Conservation (phyloP, 2,888 invertebrate genomes). For the Unio pictorum region DNA sequence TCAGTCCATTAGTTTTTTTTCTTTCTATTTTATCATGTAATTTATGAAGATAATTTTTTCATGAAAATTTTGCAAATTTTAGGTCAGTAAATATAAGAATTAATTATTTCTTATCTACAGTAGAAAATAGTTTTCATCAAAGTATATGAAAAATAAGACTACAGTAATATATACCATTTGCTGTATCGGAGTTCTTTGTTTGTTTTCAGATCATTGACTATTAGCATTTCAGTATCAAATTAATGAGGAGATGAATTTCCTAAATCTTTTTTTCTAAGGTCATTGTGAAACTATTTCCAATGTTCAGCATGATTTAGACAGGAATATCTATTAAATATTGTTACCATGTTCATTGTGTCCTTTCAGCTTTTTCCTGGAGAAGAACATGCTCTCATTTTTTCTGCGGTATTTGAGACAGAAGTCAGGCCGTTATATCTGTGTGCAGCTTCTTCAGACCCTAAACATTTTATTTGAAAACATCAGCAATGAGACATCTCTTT, state of each 20-base stretch:
- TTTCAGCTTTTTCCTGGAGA: constrained; percentile 97
- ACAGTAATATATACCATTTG: too few relatives aligned
- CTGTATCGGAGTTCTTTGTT: too few relatives aligned
- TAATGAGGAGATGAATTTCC: neutral
- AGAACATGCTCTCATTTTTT: constrained; percentile 99
- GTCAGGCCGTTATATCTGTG: constrained; percentile 97
- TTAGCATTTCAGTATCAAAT: neutral
- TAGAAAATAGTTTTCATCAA: too few relatives aligned
- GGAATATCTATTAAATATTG: neutral
- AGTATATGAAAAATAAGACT: too few relatives aligned
- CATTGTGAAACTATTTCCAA: neutral
- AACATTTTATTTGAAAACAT: constrained; percentile 99
- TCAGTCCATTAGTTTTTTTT: too few relatives aligned
- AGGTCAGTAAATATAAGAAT: too few relatives aligned
- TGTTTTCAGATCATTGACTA: neutral
- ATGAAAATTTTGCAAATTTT: too few relatives aligned
- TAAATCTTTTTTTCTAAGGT: neutral
- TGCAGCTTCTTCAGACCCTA: constrained; percentile 96
- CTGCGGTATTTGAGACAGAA: constrained; percentile 97
- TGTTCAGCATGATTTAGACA: constrained; percentile 1
- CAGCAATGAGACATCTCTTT: constrained; percentile 97
- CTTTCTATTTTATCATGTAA: too few relatives aligned
- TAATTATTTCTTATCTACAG: too few relatives aligned
- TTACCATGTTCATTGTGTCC: constrained; percentile 20
- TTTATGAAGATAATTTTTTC: too few relatives aligned